Evolutionary conservation across 1,140 invertebrate species (phyloP).

Genomic region (Oncopodura yosiiana): DNA sequence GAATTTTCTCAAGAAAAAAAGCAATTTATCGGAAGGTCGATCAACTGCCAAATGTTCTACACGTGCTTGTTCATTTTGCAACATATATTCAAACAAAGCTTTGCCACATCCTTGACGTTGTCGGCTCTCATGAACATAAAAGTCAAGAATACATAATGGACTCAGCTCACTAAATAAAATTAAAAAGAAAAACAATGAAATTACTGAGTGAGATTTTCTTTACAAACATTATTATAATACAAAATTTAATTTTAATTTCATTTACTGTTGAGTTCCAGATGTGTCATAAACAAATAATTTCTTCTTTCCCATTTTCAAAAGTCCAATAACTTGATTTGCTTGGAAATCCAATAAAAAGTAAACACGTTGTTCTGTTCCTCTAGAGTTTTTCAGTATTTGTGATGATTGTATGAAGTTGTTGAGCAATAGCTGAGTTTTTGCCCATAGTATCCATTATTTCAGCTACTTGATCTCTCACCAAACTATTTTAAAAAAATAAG

Average conservation of each 20-base stretch:
- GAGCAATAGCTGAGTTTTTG: conserved; percentile 27
- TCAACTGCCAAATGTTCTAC: conserved; percentile 75
- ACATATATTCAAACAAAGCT: conserved; percentile 61
- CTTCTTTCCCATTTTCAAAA: conserved; percentile 75
- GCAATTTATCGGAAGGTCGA: conserved; percentile 75
- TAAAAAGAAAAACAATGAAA: no score
- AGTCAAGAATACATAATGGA: conserved; percentile 72
- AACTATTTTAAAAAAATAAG: conserved; percentile 12
- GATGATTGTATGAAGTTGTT: conserved; percentile 28
- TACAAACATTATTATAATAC: no score
- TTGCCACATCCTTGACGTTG: conserved; percentile 64
- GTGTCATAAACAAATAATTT: conserved; percentile 72
- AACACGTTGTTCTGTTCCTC: conserved; percentile 24
- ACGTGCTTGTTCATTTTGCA: conserved; percentile 56
- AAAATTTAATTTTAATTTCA: no score
- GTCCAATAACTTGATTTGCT: conserved; percentile 51
- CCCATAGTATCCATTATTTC: conserved; percentile 34
- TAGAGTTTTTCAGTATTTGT: conserved; percentile 29
- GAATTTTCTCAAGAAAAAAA: conserved; percentile 72
- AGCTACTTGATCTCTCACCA: conserved; percentile 17
- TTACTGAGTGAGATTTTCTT: no score
- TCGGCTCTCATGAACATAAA: conserved; percentile 68
- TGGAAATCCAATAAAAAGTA: conserved; percentile 30
- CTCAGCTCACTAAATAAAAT: no score
- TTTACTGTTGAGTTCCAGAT: conserved; percentile 52